phyloP scores from a whole-genome alignment of 1,140 invertebrate genomes.

The Euglossa dilemma region DNA sequence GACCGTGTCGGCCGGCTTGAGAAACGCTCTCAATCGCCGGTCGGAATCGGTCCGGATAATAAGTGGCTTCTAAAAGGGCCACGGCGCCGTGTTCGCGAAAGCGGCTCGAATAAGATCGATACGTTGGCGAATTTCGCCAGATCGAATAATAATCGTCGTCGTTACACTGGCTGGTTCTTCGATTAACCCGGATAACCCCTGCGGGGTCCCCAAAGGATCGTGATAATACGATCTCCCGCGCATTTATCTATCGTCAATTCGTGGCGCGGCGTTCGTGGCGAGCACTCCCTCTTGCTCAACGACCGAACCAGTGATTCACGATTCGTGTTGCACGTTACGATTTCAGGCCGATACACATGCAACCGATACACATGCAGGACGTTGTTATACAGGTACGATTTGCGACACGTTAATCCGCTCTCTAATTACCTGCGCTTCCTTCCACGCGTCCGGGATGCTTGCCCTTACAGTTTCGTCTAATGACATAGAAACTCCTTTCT shows the following conservation, averaged over 20 bases:
- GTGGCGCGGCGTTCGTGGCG: slow-evolving; percentile 46
- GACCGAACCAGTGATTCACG: slow-evolving; percentile 68
- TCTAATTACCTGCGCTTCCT: slow-evolving; percentile 53
- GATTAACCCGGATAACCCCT: slow-evolving; percentile 72
- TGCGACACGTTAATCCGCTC: slow-evolving; percentile 52
- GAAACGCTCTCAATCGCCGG: slow-evolving; percentile 24
- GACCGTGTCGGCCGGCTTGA: neutral
- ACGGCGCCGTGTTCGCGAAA: slow-evolving; percentile 26
- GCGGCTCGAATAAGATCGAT: slow-evolving; percentile 36
- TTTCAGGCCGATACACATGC: slow-evolving; percentile 43
- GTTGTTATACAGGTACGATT: slow-evolving; percentile 20
- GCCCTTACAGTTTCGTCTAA: neutral
- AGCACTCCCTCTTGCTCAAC: slow-evolving; percentile 59
- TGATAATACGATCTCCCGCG: slow-evolving; percentile 69
- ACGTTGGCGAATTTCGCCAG: slow-evolving; percentile 49
- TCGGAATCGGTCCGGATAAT: slow-evolving; percentile 29
- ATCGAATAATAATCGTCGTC: slow-evolving; percentile 62
- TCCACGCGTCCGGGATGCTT: slow-evolving; percentile 8
- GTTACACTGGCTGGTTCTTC: slow-evolving; percentile 60
- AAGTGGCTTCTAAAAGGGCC: slow-evolving; percentile 35
- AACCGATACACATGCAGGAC: neutral
- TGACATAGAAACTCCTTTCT: neutral
- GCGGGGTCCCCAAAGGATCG: slow-evolving; percentile 57
- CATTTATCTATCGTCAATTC: slow-evolving; percentile 65
- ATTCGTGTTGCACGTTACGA: slow-evolving; percentile 64